Conservation (phyloP, 2,888 invertebrate species). For the Heteropelma amictum region DNA sequence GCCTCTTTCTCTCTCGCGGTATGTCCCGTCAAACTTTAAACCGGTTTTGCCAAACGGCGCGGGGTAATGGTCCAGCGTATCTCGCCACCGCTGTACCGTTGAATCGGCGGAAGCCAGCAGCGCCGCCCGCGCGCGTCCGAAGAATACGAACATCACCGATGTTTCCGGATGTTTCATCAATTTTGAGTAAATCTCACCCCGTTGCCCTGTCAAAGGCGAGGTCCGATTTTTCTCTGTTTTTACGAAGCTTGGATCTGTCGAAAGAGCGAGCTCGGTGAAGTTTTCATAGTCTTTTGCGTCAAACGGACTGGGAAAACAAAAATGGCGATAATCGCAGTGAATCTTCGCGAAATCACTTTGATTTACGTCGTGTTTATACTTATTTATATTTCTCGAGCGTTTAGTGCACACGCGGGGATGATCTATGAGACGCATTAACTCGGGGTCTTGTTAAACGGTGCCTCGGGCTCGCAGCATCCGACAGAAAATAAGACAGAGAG, state of each 20-base stretch:
- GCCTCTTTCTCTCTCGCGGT: conserved; percentile 33
- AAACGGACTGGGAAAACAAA: conserved; percentile 40
- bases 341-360: conserved; percentile 70
- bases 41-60: conserved; percentile 68
- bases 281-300: no score
- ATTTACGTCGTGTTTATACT: conserved; percentile 76
- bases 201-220: background rate
- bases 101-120: conserved; percentile 50
- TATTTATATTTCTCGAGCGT: conserved; percentile 75
- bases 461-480: conserved; percentile 64
- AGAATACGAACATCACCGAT: conserved; percentile 59
- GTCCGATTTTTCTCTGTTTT: no score
- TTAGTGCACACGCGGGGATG: conserved; percentile 74
- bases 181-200: conserved; percentile 52
- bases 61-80: conserved; percentile 62
- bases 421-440: conserved; percentile 76
- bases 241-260: no score
- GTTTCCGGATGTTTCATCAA: conserved; percentile 59
- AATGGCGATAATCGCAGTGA: conserved; percentile 62
- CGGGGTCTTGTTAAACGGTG: conserved; percentile 76
- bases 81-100: conserved; percentile 39
- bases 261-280: no score
- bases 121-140: conserved; percentile 25
- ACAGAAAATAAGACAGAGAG: background rate
- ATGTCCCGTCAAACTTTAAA: conserved; percentile 54